Evolutionary conservation across 2,888 invertebrate species (phyloP).

Genomic region (Idaea biselata): DNA sequence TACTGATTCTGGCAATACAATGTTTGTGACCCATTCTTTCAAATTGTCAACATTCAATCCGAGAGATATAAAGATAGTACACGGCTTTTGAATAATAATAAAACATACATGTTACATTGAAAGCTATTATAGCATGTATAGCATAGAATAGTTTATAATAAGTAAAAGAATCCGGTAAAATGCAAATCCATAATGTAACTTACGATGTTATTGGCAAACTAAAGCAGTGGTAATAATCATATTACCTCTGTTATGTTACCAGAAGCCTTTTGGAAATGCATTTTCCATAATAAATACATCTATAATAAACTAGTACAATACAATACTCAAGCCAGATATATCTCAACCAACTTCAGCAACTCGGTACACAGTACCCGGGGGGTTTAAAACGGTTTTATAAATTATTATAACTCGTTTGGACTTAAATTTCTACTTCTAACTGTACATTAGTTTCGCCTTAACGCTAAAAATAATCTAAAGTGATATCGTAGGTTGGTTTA

Average conservation of each 20-base stretch:
- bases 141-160: not conserved
- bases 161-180: no score
- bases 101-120: conserved; percentile 68
- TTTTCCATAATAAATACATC: no score
- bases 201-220: no score
- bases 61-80: conserved; percentile 44
- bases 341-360: conserved; percentile 57
- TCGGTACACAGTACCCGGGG: conserved; percentile 73
- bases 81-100: conserved; percentile 48
- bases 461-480: conserved; percentile 80
- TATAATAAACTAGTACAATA: not conserved
- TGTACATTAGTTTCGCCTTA: conserved; percentile 83
- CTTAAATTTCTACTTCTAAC: conserved; percentile 81
- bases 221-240: no score
- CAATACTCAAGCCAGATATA: conserved; percentile 64
- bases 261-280: no score
- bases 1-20: conserved; percentile 83
- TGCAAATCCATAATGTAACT: no score
- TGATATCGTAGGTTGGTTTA: conserved; percentile 72
- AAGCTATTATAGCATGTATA: conserved; percentile 63
- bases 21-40: conserved; percentile 68
- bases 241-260: no score
- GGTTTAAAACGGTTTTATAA: conserved; percentile 67
- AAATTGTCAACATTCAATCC: conserved; percentile 51
- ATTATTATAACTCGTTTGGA: conserved; percentile 76